These are phyloP conservation scores for Laodelphax striatellus DNA, from an alignment of 1,140 invertebrate species.

Conservation along the genomic window DNA sequence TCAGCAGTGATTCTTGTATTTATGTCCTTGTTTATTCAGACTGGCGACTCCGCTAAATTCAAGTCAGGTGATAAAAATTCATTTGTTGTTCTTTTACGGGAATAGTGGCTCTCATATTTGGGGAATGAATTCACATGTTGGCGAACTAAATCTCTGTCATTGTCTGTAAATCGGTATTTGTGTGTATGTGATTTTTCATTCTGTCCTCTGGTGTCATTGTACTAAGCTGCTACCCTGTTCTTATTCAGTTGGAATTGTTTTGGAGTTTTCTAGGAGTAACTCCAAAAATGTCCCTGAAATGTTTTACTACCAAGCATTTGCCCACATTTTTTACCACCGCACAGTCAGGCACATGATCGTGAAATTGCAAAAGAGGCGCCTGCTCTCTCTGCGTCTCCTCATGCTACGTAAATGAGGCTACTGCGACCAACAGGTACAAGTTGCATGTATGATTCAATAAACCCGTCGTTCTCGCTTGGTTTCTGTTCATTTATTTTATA, in stretches of 20 bases:
- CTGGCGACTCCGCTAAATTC: too few relatives aligned
- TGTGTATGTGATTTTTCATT: background rate
- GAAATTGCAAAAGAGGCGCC: conserved; percentile 9
- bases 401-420: background rate
- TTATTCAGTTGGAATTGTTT: conserved; percentile 1
- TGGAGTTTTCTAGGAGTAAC: conserved; percentile 7
- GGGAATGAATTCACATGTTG: conserved; percentile 6
- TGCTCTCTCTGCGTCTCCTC: conserved; percentile 1
- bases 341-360: background rate
- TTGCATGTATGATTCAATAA: conserved; percentile 9
- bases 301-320: conserved; percentile 9
- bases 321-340: conserved; percentile 9
- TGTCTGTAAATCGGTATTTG: background rate
- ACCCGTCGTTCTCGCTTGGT: background rate
- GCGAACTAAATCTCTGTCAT: background rate
- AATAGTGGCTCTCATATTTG: conserved; percentile 5
- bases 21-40: too few relatives aligned
- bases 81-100: background rate
- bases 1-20: too few relatives aligned
- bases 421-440: conserved; percentile 7
- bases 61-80: background rate
- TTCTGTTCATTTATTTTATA: conserved; percentile 11
- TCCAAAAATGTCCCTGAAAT: conserved; percentile 6
- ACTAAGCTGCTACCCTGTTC: conserved; percentile 4
- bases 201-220: background rate